These are phyloP conservation scores for Drosophila mimetica DNA, from an alignment of 2,888 invertebrate species.

Conservation along the genomic window DNA sequence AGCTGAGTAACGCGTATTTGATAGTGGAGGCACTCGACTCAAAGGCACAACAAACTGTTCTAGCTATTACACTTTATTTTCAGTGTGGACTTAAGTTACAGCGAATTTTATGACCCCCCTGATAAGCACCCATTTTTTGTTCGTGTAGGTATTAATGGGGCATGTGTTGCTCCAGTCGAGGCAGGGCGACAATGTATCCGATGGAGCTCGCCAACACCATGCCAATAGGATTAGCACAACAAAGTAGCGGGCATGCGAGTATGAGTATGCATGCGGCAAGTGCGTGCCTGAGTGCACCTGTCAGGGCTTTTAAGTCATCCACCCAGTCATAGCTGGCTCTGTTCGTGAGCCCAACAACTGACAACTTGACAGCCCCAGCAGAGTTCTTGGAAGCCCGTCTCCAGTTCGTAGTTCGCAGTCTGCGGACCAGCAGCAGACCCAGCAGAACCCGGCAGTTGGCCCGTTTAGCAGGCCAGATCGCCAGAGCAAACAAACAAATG, in stretches of 20 bases:
- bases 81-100: neutral
- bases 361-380: slow-evolving; percentile 72
- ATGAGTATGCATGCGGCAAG: slow-evolving; percentile 47
- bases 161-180: slow-evolving; percentile 18
- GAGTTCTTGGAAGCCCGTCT: neutral
- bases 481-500: slow-evolving; percentile 53
- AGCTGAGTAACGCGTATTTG: too few relatives aligned
- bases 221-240: slow-evolving; percentile 57
- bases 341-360: slow-evolving; percentile 63
- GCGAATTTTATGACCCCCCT: neutral
- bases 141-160: slow-evolving; percentile 6
- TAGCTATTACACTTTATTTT: neutral
- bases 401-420: too few relatives aligned
- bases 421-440: neutral
- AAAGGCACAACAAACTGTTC: neutral
- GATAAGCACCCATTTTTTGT: neutral
- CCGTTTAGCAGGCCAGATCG: slow-evolving; percentile 16
- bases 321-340: slow-evolving; percentile 53
- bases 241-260: slow-evolving; percentile 47
- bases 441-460: slow-evolving; percentile 3
- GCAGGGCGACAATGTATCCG: slow-evolving; percentile 38
- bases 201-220: slow-evolving; percentile 25
- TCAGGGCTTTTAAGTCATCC: slow-evolving; percentile 63
- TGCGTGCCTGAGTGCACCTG: slow-evolving; percentile 70
- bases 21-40: too few relatives aligned